Conservation (phyloP, 2,888 invertebrate genomes). For the Branchellion lobata region DNA sequence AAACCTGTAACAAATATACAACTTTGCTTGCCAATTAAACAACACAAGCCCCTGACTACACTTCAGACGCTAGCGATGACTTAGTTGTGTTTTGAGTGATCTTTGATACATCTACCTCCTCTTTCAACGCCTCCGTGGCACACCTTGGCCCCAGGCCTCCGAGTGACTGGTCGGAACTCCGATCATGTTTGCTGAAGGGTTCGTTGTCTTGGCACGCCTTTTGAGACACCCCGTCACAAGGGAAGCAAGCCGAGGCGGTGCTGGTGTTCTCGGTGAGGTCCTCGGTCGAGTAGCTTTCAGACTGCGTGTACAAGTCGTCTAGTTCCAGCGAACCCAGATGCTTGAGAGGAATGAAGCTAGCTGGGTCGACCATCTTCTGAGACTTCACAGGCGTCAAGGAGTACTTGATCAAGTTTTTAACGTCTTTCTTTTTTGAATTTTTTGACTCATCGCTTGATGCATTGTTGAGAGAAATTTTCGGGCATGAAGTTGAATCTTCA, state of each 20-base stretch:
- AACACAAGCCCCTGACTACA: no score
- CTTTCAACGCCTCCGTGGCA: no score
- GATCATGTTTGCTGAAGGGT: not conserved
- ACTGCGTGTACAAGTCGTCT: not conserved
- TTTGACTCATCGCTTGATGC: not conserved
- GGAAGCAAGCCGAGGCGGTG: not conserved
- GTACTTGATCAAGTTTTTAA: constrained; percentile 6
- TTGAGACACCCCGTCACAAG: not conserved
- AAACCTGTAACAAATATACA: no score
- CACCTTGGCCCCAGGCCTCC: no score
- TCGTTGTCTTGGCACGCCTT: not conserved
- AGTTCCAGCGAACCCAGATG: constrained; percentile 7
- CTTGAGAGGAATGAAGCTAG: not conserved
- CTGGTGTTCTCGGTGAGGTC: not conserved
- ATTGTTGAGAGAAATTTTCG: not conserved
- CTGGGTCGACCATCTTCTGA: not conserved
- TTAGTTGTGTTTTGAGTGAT: not conserved
- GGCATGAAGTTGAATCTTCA: no score
- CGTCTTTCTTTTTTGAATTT: not conserved
- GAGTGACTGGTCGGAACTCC: no score
- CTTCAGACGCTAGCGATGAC: not conserved
- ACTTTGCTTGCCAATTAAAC: no score
- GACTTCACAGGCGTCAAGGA: constrained; percentile 13
- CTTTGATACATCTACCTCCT: not conserved
- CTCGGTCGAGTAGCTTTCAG: not conserved